Base-by-base conservation (phyloP, 2,113 vertebrate species). In the Halichoeres trimaculatus region DNA sequence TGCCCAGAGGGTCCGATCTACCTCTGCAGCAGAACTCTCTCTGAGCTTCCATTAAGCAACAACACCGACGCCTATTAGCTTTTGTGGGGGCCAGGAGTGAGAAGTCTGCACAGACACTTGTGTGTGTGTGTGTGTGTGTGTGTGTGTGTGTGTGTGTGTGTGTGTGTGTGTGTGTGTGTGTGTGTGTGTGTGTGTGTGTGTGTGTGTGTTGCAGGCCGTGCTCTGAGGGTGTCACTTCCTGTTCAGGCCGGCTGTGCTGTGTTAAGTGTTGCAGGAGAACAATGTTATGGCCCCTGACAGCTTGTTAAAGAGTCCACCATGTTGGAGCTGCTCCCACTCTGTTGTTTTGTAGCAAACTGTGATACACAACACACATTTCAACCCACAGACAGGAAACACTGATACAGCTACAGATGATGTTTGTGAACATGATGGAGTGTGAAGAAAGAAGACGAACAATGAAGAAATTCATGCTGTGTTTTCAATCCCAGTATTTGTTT, bases 1-100 rank as follows among this genome's bases (percentile, higher is more conserved):
- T 89, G 90, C 92, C 93, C 91, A 87, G 83, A 86, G 93, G 93
- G 92, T 80, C 82, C 85, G 66, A 86, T 90, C 89, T 86, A 88
- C 89, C 90, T 88, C 84, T 83, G 85, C 88, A 89, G 86, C 81
- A 76, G 34, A 89, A 85, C 74, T 89, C 90, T 91, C 85, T 88
- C 80, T 84, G 84, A 81, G 83, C 79, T 85, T 90, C 93, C 92
- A 93, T 94, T 93, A 94, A 88, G 89, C 83, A 83, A 71, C 55
- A 93, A 87, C 90, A 92, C 87, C 48, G 80, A 55, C 62, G 20
- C 74, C 90, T 90, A 90, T 92, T 92, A 90, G 85, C 67, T 71
- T 84, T 83, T 57, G 19, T 16, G 64, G 69, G 35, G 43, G 77
- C 65, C 59, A 69, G 71, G 62, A 64, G 78, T 85, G 79, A 66